phyloP scores from a whole-genome alignment of 2,113 vertebrate genomes.

The Urocolius indicus region DNA sequence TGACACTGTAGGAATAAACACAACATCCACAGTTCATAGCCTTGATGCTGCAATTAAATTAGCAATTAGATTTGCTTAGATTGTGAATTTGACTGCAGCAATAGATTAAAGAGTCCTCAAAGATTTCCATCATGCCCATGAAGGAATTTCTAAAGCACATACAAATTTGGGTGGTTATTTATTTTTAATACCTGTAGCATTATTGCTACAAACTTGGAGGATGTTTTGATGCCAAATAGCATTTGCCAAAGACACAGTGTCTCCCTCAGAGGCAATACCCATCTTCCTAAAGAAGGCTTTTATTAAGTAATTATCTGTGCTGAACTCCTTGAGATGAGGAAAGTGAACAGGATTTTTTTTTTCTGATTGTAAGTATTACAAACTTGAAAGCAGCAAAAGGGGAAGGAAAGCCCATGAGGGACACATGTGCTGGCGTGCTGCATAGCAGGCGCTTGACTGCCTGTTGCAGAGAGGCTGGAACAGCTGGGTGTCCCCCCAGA shows the following conservation, averaged over 20 bases:
- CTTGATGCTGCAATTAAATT: background rate
- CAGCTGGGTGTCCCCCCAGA: background rate
- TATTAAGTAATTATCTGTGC: background rate
- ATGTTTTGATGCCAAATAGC: background rate
- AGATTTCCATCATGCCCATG: background rate
- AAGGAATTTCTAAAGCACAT: background rate
- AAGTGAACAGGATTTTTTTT: background rate
- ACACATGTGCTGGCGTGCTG: background rate
- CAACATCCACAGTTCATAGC: background rate
- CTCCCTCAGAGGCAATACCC: background rate
- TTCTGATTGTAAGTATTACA: background rate
- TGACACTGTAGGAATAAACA: background rate
- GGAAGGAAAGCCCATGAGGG: background rate
- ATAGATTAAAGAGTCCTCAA: background rate
- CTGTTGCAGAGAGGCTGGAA: background rate
- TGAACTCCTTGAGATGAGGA: background rate
- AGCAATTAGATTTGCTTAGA: background rate
- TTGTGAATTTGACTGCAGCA: background rate
- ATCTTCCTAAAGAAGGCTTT: background rate
- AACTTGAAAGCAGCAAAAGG: background rate
- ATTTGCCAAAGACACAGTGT: background rate
- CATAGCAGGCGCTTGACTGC: background rate
- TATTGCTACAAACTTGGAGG: background rate
- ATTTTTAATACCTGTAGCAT: background rate
- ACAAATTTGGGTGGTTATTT: background rate